phyloP scores from a whole-genome alignment of 1,140 invertebrate species.

The Nephila pilipes region DNA sequence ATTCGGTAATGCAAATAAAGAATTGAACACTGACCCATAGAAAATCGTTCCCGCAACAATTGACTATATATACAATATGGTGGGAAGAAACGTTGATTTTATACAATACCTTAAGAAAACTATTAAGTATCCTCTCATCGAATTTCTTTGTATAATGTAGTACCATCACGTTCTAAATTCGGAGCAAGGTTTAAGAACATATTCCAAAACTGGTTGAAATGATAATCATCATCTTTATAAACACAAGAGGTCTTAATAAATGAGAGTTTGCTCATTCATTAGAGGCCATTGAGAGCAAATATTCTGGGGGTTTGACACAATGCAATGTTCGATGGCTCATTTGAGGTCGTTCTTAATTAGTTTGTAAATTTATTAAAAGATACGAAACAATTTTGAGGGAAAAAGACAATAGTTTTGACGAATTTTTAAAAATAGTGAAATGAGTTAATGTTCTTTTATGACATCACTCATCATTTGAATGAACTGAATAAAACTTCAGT shows the following conservation, averaged over 20 bases:
- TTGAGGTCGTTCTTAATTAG: constrained; percentile 79
- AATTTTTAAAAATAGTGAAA: constrained; percentile 24
- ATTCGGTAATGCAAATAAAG: constrained; percentile 78
- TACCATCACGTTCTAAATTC: constrained; percentile 77
- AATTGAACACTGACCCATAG: constrained; percentile 79
- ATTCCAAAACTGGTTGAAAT: constrained; percentile 60
- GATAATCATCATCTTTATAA: constrained; percentile 52
- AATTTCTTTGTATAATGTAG: not conserved
- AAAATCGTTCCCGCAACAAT: constrained; percentile 14
- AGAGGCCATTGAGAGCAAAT: too few species aligned
- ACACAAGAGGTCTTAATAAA: too few species aligned
- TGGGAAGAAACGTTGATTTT: constrained; percentile 2
- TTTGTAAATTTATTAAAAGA: constrained; percentile 80
- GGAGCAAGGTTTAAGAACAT: constrained; percentile 79
- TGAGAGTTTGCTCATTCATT: constrained; percentile 78
- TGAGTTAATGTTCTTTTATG: constrained; percentile 35
- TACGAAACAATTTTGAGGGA: too few species aligned
- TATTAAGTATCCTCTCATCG: constrained; percentile 75
- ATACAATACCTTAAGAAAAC: not conserved
- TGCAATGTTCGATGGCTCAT: constrained; percentile 80
- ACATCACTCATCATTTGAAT: constrained; percentile 41
- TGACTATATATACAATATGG: constrained; percentile 8
- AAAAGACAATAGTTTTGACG: constrained; percentile 13
- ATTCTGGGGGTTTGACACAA: constrained; percentile 79
- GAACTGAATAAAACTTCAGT: constrained; percentile 26